Evolutionary conservation across 2,797 vertebrate species (phyloP).

Genomic region (Phalloptychus januarius): DNA sequence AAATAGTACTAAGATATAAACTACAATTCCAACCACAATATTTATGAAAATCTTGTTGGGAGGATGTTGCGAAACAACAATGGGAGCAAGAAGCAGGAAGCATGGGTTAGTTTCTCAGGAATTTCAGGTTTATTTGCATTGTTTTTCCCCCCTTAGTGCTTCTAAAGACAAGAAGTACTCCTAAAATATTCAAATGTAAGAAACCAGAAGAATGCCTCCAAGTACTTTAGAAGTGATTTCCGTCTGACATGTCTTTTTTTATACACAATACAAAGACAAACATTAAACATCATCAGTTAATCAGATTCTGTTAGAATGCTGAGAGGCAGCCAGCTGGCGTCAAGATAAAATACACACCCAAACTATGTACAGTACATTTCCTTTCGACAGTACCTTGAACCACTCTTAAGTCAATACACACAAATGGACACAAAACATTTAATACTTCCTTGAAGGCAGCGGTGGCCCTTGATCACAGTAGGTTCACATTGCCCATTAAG

Average conservation of each 20-base stretch:
- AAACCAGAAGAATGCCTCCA: conserved; percentile 72
- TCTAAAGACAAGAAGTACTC: conserved; percentile 82
- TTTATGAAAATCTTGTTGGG: conserved; percentile 37
- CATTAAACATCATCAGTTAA: conserved; percentile 61
- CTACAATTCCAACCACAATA: neutral
- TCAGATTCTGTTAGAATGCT: conserved; percentile 68
- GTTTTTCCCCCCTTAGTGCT: conserved; percentile 78
- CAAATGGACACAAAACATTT: conserved; percentile 73
- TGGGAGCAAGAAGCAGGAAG: conserved; percentile 71
- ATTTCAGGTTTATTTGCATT: conserved; percentile 81
- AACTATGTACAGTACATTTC: conserved; percentile 85
- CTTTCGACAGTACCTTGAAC: conserved; percentile 69
- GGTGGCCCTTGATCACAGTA: conserved; percentile 61
- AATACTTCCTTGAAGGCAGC: conserved; percentile 49
- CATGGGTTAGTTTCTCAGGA: conserved; percentile 80
- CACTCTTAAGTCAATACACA: conserved; percentile 74
- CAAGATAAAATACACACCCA: conserved; percentile 73
- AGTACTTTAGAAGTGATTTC: conserved; percentile 62
- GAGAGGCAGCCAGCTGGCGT: conserved; percentile 76
- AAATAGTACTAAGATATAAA: neutral
- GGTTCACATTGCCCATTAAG: conserved; percentile 50
- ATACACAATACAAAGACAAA: conserved; percentile 70
- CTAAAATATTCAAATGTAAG: conserved; percentile 77
- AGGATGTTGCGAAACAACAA: conserved; percentile 59
- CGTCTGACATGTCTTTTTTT: conserved; percentile 52